Conservation (phyloP, 2,888 invertebrate species). For the Cylindroiulus punctatus region DNA sequence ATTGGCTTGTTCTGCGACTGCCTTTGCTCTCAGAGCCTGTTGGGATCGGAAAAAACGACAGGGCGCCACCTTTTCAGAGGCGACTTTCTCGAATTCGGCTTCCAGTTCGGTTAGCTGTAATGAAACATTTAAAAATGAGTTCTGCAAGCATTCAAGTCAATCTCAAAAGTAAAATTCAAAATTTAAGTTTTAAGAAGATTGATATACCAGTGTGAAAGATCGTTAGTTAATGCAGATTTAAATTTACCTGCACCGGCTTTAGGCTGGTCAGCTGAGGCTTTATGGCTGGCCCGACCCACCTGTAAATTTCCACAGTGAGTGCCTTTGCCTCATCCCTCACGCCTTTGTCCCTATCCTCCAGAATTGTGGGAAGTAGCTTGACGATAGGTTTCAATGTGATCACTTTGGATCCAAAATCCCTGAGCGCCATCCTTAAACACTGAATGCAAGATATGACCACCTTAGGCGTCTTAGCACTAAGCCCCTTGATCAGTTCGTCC, state of each 20-base stretch:
- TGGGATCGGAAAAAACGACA: conserved; percentile 83
- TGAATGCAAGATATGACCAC: conserved; percentile 86
- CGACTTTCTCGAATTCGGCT: conserved; percentile 82
- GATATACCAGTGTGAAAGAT: too few species aligned
- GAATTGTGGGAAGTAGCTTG: conserved; percentile 83
- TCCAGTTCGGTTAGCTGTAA: conserved; percentile 82
- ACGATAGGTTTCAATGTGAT: conserved; percentile 87
- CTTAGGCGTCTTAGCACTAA: conserved; percentile 96
- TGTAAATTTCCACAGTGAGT: conserved; percentile 90
- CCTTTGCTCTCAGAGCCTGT: conserved; percentile 69
- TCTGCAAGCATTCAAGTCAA: neutral
- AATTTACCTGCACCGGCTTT: conserved; percentile 81
- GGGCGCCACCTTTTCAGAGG: conserved; percentile 75
- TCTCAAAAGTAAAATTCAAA: neutral
- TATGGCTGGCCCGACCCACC: conserved; percentile 86
- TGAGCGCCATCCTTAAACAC: conserved; percentile 79
- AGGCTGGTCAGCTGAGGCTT: conserved; percentile 85
- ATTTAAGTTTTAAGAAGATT: too few species aligned
- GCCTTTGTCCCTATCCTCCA: conserved; percentile 90
- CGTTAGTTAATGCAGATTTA: neutral
- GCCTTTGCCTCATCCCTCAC: conserved; percentile 93
- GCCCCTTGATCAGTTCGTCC: conserved; percentile 92
- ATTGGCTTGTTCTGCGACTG: conserved; percentile 66
- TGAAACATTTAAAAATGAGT: conserved; percentile 43
- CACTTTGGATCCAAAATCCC: conserved; percentile 92